Evolutionary conservation across 2,888 invertebrate genomes (phyloP).

Genomic region (Hermodice carunculata): DNA sequence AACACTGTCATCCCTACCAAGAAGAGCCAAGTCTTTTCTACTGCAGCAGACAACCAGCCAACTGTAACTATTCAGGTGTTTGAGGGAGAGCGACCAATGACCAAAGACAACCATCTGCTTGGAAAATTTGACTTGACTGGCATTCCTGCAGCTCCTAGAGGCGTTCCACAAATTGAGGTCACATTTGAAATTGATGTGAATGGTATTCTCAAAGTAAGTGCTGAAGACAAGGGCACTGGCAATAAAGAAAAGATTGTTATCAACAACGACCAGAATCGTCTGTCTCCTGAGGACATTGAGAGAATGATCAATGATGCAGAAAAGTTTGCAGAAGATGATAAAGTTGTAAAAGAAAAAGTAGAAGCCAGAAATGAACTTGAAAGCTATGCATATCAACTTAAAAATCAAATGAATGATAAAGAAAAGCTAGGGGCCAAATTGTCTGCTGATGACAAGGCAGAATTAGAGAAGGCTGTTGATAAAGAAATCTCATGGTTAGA

Average conservation of each 20-base stretch:
- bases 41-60: slow-evolving; percentile 98
- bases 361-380: slow-evolving; percentile 98
- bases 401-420: slow-evolving; percentile 96
- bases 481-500: slow-evolving; percentile 98
- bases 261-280: slow-evolving; percentile 96
- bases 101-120: slow-evolving; percentile 98
- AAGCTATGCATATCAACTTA: slow-evolving; percentile 93
- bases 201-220: slow-evolving; percentile 77
- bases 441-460: slow-evolving; percentile 90
- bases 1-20: slow-evolving; percentile 99
- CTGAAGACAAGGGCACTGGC: slow-evolving; percentile 99
- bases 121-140: slow-evolving; percentile 99
- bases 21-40: slow-evolving; percentile 99
- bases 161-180: slow-evolving; percentile 71
- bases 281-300: slow-evolving; percentile 98
- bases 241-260: slow-evolving; percentile 99
- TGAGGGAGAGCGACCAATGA: slow-evolving; percentile 99
- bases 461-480: slow-evolving; percentile 94
- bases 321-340: slow-evolving; percentile 98
- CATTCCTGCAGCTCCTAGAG: slow-evolving; percentile 83
- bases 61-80: slow-evolving; percentile 97
- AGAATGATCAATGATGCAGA: slow-evolving; percentile 99
- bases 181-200: slow-evolving; percentile 74
- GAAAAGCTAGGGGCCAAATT: slow-evolving; percentile 95
- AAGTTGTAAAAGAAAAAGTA: slow-evolving; percentile 85